These are phyloP conservation scores for Spheniscus mendiculus DNA, from an alignment of 2,113 vertebrate species.

Conservation along the genomic window DNA sequence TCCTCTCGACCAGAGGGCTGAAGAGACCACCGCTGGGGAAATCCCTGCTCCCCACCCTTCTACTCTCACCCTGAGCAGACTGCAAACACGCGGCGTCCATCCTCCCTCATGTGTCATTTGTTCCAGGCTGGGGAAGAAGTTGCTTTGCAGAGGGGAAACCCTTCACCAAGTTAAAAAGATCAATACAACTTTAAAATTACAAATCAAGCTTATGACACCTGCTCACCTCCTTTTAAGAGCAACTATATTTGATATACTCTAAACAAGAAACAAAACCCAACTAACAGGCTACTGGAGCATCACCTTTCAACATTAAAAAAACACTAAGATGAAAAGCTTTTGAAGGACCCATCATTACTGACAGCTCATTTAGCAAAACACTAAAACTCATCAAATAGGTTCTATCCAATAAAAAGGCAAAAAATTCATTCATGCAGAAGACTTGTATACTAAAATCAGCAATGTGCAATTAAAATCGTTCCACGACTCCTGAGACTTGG, in stretches of 20 bases:
- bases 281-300: not conserved
- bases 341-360: not conserved
- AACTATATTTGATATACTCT: not conserved
- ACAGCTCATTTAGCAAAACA: not conserved
- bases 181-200: not conserved
- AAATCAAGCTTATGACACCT: not conserved
- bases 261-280: not conserved
- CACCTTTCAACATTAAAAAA: not conserved
- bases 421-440: not conserved
- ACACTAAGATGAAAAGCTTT: not conserved
- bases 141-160: not conserved
- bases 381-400: not conserved
- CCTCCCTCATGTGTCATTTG: fast-evolving
- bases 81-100: not conserved
- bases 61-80: fast-evolving
- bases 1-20: not conserved
- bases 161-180: not conserved
- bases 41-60: no score
- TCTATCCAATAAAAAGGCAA: not conserved
- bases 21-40: not conserved
- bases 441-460: not conserved
- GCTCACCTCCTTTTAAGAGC: not conserved
- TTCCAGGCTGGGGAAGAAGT: not conserved
- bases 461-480: not conserved
- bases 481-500: not conserved